phyloP scores from a whole-genome alignment of 2,888 invertebrate genomes.

The Agrenia bidenticulata region DNA sequence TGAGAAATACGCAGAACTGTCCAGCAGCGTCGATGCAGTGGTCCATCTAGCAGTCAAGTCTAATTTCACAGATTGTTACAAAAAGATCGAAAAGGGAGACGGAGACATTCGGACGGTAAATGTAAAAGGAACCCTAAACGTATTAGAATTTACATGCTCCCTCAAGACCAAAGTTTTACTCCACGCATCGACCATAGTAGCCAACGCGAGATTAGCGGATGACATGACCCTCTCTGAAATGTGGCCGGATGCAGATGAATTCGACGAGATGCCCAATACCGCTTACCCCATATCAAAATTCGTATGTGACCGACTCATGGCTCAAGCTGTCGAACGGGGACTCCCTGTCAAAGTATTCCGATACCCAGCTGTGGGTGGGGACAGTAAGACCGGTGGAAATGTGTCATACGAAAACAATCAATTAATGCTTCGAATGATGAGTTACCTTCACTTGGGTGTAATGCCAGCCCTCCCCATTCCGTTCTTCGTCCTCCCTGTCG shows the following conservation, averaged over 20 bases:
- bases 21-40: conserved; percentile 28
- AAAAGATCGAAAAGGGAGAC: conserved; percentile 21
- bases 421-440: conserved; percentile 29
- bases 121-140: conserved; percentile 24
- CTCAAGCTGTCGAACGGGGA: conserved; percentile 26
- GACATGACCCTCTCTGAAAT: conserved; percentile 27
- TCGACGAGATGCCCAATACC: conserved; percentile 24
- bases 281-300: conserved; percentile 39
- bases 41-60: conserved; percentile 39
- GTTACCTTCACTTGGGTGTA: conserved; percentile 28
- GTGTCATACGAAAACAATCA: conserved; percentile 33
- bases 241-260: conserved; percentile 23
- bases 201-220: conserved; percentile 5
- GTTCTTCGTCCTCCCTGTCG: conserved; percentile 29
- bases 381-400: conserved; percentile 27
- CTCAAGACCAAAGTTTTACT: conserved; percentile 30
- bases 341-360: conserved; percentile 33
- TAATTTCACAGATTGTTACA: conserved; percentile 39
- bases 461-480: conserved; percentile 30
- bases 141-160: conserved; percentile 28
- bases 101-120: conserved; percentile 24
- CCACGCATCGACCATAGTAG: conserved; percentile 29
- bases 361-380: conserved; percentile 30
- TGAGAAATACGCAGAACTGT: conserved; percentile 19
- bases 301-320: conserved; percentile 36